phyloP scores from a whole-genome alignment of 2,113 vertebrate species.

The Notechis scutatus region DNA sequence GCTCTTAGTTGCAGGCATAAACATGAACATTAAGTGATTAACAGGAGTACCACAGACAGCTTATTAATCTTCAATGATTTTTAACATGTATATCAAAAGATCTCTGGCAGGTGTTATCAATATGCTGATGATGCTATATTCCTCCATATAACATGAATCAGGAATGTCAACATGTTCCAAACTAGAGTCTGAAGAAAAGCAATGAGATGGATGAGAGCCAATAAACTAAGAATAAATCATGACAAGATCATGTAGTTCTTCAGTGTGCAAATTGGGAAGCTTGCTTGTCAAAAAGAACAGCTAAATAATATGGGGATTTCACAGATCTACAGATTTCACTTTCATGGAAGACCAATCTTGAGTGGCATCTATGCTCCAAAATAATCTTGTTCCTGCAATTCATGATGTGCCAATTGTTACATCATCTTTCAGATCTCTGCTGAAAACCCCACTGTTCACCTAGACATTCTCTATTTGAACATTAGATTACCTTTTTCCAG shows the following conservation, averaged over 20 bases:
- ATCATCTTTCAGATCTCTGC: background rate
- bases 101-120: background rate
- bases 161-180: background rate
- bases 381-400: background rate
- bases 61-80: background rate
- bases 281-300: background rate
- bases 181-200: background rate
- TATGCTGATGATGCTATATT: background rate
- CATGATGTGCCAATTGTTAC: background rate
- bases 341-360: background rate
- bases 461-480: background rate
- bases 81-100: background rate
- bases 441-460: background rate
- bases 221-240: background rate
- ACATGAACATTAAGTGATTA: background rate
- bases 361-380: background rate
- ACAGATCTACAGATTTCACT: background rate
- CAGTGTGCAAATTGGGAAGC: background rate
- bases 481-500: background rate
- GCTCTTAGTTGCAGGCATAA: background rate
- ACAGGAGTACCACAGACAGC: background rate
- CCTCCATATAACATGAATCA: background rate
- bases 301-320: background rate
- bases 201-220: background rate
- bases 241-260: background rate